Conservation (phyloP, 2,888 invertebrate genomes). For the Frankliniella fusca region DNA sequence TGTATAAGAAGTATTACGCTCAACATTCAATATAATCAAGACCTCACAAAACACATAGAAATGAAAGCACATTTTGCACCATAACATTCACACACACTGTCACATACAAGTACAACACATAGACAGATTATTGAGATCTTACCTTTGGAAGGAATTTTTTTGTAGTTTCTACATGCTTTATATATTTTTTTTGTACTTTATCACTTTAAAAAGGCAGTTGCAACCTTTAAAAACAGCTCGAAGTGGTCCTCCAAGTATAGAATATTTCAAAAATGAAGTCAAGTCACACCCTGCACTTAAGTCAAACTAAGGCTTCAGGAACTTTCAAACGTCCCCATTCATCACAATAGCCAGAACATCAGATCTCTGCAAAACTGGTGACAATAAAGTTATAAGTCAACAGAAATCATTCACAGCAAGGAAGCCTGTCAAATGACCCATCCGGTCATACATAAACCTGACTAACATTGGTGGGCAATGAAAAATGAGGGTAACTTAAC, state of each 20-base stretch:
- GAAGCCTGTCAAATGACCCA: neutral
- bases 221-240: constrained; percentile 1
- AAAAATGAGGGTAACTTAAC: constrained; percentile 16
- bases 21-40: constrained; percentile 10
- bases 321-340: neutral
- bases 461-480: constrained; percentile 18
- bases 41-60: neutral
- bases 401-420: neutral
- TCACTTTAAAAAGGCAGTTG: constrained; percentile 9
- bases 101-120: constrained; percentile 4
- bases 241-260: constrained; percentile 13
- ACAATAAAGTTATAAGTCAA: neutral
- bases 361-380: neutral
- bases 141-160: constrained; percentile 24
- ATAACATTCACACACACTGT: constrained; percentile 12
- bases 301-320: constrained; percentile 12
- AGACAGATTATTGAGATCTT: neutral
- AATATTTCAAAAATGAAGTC: neutral
- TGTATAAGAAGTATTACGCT: neutral
- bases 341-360: neutral
- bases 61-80: neutral
- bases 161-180: neutral
- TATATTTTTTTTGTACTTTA: constrained; percentile 27
- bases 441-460: neutral
- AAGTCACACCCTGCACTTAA: constrained; percentile 22